These are phyloP conservation scores for Rhopilema esculentum DNA, from an alignment of 30 jellyfish, hydroid and myxozoan genomes.

Conservation along the genomic window DNA sequence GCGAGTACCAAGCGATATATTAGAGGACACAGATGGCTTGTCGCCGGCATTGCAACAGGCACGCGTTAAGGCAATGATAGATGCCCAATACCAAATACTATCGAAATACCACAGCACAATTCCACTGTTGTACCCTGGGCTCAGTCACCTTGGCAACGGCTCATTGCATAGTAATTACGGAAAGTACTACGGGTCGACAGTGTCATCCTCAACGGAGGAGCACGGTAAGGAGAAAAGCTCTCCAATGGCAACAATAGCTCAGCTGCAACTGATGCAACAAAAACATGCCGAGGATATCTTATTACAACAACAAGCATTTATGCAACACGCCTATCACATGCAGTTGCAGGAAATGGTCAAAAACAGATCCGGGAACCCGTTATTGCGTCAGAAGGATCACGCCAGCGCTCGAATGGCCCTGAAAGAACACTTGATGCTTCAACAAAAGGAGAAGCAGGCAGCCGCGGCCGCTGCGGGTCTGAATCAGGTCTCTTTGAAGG, in stretches of 20 bases:
- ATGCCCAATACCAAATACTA: constrained; percentile 78
- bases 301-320: constrained; percentile 74
- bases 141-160: constrained; percentile 37
- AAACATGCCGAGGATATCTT: constrained; percentile 73
- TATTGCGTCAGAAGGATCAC: constrained; percentile 79
- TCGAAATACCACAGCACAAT: constrained; percentile 66
- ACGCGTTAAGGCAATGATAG: constrained; percentile 82
- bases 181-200: constrained; percentile 25
- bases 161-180: constrained; percentile 24
- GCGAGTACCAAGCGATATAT: constrained; percentile 69
- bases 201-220: constrained; percentile 28
- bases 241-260: constrained; percentile 45
- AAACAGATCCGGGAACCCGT: constrained; percentile 42
- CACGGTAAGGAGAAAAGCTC: constrained; percentile 70
- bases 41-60: constrained; percentile 78
- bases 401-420: constrained; percentile 78
- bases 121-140: constrained; percentile 66
- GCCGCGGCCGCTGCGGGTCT: constrained; percentile 76
- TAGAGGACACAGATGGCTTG: constrained; percentile 65
- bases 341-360: constrained; percentile 63
- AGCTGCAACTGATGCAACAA: constrained; percentile 69
- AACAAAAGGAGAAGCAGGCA: constrained; percentile 83
- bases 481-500: constrained; percentile 78
- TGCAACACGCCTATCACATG: constrained; percentile 68
- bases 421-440: constrained; percentile 82